phyloP scores from a whole-genome alignment of 2,113 vertebrate species.

The Eublepharis macularius region DNA sequence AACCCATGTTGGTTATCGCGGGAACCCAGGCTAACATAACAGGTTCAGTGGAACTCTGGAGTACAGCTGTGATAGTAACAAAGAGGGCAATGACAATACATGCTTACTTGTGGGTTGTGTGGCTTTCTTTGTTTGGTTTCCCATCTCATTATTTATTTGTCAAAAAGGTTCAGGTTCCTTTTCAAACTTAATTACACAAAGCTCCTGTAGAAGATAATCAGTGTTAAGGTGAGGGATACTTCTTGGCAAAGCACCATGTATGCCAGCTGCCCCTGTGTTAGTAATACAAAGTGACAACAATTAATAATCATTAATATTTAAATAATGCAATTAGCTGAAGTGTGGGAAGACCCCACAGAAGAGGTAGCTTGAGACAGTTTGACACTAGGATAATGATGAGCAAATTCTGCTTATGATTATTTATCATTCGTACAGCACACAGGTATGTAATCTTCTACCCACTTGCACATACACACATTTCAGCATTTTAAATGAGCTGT shows the following conservation, averaged over 20 bases:
- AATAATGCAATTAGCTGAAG: slow-evolving; percentile 62
- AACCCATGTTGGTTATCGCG: not conserved
- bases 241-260: slow-evolving; percentile 57
- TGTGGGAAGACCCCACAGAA: slow-evolving; percentile 39
- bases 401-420: not conserved
- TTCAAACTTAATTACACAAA: slow-evolving; percentile 56
- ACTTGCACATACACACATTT: not conserved
- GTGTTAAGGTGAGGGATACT: slow-evolving; percentile 40
- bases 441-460: not conserved
- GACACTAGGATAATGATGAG: slow-evolving; percentile 38
- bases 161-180: slow-evolving; percentile 31
- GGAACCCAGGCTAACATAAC: not conserved
- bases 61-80: not conserved
- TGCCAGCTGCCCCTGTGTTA: slow-evolving; percentile 62
- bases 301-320: slow-evolving; percentile 69
- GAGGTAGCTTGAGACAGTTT: slow-evolving; percentile 52
- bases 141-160: not conserved
- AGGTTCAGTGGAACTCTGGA: not conserved
- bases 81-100: not conserved
- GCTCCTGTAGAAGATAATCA: slow-evolving; percentile 58
- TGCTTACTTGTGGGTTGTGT: accelerated
- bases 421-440: not conserved
- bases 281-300: slow-evolving; percentile 64
- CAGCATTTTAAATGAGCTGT: not conserved
- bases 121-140: not conserved